A percentile compares a stretch with the other conserved stretches of the same genome.
These are phyloP conservation scores for Sylvia borin DNA, from an alignment of 2,797 vertebrate genomes.

Conservation along the genomic window DNA sequence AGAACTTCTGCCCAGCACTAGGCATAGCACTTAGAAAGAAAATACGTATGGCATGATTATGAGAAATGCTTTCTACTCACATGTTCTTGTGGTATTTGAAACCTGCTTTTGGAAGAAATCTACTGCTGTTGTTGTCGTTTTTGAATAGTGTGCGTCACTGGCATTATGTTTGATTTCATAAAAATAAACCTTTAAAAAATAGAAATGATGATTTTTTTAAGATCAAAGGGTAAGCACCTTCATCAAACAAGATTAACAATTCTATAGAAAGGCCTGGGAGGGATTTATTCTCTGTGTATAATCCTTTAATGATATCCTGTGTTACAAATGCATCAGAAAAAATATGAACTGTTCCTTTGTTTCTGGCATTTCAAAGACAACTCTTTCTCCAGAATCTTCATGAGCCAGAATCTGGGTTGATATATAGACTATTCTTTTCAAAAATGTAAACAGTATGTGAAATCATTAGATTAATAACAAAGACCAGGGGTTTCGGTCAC, in stretches of 20 bases:
- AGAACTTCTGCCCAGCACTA: neutral
- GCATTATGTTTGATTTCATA: neutral
- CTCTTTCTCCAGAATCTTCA: neutral
- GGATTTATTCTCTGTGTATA: slow-evolving; percentile 8
- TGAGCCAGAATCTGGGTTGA: neutral
- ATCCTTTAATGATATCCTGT: slow-evolving; percentile 13
- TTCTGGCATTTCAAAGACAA: slow-evolving; percentile 10
- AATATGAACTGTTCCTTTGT: neutral
- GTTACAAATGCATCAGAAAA: neutral
- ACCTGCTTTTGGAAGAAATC: neutral
- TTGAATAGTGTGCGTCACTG: neutral
- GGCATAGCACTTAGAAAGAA: neutral
- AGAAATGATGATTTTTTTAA: slow-evolving; percentile 4
- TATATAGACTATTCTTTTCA: neutral
- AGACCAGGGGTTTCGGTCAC: neutral
- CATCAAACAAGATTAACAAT: slow-evolving; percentile 17
- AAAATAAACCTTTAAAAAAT: slow-evolving; percentile 33
- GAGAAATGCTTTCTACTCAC: neutral
- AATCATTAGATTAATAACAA: neutral
- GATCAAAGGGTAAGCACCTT: slow-evolving; percentile 24
- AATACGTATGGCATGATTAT: rapidly evolving
- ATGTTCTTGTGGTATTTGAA: neutral
- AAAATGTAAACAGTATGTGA: neutral
- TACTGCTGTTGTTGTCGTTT: neutral
- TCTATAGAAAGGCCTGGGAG: neutral